A percentile compares a stretch with the other conserved stretches of the same genome.
Conservation (phyloP, 2,797 vertebrate genomes). For the Telmatherina bonti region DNA sequence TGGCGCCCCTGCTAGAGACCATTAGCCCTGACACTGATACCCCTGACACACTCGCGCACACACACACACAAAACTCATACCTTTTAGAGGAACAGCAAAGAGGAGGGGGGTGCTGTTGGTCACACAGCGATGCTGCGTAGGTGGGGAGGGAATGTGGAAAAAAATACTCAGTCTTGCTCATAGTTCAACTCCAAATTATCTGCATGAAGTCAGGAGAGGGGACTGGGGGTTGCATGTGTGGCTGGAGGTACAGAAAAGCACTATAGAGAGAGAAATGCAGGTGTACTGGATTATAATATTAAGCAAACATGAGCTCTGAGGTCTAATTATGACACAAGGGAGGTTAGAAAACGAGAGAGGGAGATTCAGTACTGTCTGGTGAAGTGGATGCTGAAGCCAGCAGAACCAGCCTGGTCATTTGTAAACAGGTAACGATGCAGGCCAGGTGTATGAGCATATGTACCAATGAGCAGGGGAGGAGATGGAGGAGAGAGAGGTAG, state of each 20-base stretch:
- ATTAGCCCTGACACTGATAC: conserved; percentile 81
- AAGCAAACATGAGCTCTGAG: conserved; percentile 94
- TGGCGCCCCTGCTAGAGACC: conserved; percentile 77
- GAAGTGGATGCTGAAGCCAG: conserved; percentile 96
- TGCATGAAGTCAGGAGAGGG: conserved; percentile 55
- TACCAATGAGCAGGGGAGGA: conserved; percentile 79
- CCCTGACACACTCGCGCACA: conserved; percentile 59
- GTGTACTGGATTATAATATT: conserved; percentile 79
- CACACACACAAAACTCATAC: conserved; percentile 50
- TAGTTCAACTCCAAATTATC: conserved; percentile 59
- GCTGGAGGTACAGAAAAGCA: conserved; percentile 66
- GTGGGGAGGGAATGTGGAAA: conserved; percentile 44
- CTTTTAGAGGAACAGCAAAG: conserved; percentile 48
- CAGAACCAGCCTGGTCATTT: conserved; percentile 98
- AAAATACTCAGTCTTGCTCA: conserved; percentile 46
- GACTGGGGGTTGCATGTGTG: conserved; percentile 31
- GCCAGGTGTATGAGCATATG: conserved; percentile 94
- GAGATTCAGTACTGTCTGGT: conserved; percentile 74
- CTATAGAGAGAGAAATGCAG: conserved; percentile 90
- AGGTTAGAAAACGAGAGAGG: conserved; percentile 77
- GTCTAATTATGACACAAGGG: conserved; percentile 99
- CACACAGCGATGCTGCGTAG: conserved; percentile 38
- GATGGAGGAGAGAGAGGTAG: conserved; percentile 53
- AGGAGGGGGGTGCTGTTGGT: conserved; percentile 25
- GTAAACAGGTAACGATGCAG: conserved; percentile 94